Percentiles rank a stretch among this genome's conserved stretches.
Evolutionary conservation across 1,140 invertebrate species (phyloP).

Genomic region (Drosophila seguyi): DNA sequence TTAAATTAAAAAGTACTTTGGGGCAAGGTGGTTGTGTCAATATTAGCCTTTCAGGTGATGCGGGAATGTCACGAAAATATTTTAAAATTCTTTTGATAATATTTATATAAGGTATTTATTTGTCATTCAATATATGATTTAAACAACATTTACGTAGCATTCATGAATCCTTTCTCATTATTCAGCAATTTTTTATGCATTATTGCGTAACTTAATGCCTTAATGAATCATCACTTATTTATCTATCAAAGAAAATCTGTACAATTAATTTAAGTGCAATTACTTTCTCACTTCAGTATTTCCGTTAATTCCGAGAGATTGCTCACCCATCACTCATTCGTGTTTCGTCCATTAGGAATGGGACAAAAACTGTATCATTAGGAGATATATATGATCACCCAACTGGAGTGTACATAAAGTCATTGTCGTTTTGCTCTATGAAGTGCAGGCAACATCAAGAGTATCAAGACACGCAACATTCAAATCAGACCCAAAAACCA

Average conservation of each 20-base stretch:
- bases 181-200: background rate
- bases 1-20: constrained; percentile 60
- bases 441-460: constrained; percentile 18
- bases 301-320: constrained; percentile 8
- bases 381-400: constrained; percentile 14
- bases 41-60: constrained; percentile 11
- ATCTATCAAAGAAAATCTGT: constrained; percentile 1
- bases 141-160: background rate
- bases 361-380: constrained; percentile 32
- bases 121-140: background rate
- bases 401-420: constrained; percentile 37
- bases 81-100: no score
- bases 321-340: constrained; percentile 24
- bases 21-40: constrained; percentile 17
- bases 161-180: background rate
- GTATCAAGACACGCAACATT: constrained; percentile 66
- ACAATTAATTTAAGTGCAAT: constrained; percentile 5
- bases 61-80: constrained; percentile 9
- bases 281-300: constrained; percentile 30
- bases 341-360: constrained; percentile 12
- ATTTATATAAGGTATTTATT: background rate
- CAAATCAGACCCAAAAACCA: constrained; percentile 72
- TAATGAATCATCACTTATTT: constrained; percentile 3
- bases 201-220: no score
- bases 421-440: constrained; percentile 42